Evolutionary conservation across 2,113 vertebrate species (phyloP).

Genomic region (Ornithorhynchus anatinus): DNA sequence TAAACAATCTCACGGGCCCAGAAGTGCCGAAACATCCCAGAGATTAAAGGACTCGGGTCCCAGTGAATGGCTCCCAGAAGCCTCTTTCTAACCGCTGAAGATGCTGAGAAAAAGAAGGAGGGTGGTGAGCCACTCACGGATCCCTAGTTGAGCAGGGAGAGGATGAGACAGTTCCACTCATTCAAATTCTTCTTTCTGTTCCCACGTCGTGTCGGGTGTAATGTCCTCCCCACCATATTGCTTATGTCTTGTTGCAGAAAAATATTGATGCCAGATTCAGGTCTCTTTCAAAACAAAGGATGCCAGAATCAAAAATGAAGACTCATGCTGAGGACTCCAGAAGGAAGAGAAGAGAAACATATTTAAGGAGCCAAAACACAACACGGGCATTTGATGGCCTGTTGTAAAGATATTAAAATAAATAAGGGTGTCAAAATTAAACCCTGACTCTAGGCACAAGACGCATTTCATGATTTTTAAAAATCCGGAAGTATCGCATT

Average conservation of each 20-base stretch:
- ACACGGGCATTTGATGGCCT: neutral
- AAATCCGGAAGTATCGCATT: neutral
- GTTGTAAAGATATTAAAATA: slow-evolving; percentile 8
- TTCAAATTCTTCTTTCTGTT: neutral
- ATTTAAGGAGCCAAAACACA: slow-evolving; percentile 14
- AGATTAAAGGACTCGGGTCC: too few species aligned
- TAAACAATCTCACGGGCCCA: too few species aligned
- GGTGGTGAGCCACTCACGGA: too few species aligned
- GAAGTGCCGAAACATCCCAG: too few species aligned
- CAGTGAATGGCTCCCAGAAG: too few species aligned
- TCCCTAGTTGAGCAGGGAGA: too few species aligned
- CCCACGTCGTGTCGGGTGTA: slow-evolving; percentile 6
- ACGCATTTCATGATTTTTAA: slow-evolving; percentile 11
- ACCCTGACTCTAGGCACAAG: neutral
- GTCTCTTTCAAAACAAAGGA: slow-evolving; percentile 40
- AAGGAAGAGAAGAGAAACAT: slow-evolving; percentile 22
- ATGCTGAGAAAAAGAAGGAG: too few species aligned
- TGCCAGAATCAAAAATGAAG: slow-evolving; percentile 30
- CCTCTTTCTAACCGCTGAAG: too few species aligned
- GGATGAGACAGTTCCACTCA: neutral
- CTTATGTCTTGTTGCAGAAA: slow-evolving; percentile 1
- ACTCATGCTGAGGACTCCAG: neutral
- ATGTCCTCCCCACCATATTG: slow-evolving; percentile 15
- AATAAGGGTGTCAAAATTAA: neutral
- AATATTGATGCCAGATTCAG: slow-evolving; percentile 31